These are phyloP conservation scores for Diorhabda carinulata DNA, from an alignment of 1,140 invertebrate genomes.

Conservation along the genomic window DNA sequence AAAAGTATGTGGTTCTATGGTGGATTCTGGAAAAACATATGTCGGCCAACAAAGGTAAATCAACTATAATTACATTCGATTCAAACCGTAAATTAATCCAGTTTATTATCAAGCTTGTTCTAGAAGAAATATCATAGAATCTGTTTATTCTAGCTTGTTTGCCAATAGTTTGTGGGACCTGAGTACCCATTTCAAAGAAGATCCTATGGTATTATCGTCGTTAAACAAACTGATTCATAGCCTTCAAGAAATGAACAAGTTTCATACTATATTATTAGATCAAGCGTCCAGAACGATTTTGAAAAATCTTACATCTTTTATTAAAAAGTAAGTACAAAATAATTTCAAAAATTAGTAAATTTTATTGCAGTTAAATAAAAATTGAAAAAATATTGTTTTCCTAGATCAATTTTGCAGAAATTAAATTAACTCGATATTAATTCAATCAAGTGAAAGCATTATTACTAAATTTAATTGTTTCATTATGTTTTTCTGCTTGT, in stretches of 20 bases:
- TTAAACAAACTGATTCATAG: slow-evolving; percentile 72
- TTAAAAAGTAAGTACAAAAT: slow-evolving; percentile 59
- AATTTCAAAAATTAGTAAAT: neutral
- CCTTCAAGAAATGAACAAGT: slow-evolving; percentile 86
- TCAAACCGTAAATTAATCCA: too few relatives aligned
- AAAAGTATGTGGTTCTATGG: slow-evolving; percentile 77
- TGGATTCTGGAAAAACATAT: slow-evolving; percentile 84
- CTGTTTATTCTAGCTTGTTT: slow-evolving; percentile 62
- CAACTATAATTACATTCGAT: neutral
- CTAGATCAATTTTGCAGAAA: too few relatives aligned
- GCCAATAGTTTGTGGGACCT: slow-evolving; percentile 81
- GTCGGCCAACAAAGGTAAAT: slow-evolving; percentile 78
- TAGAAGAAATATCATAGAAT: neutral
- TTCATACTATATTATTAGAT: slow-evolving; percentile 83
- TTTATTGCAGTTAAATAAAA: neutral
- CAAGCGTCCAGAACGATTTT: slow-evolving; percentile 84
- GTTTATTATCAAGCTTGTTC: neutral
- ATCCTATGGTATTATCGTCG: slow-evolving; percentile 62
- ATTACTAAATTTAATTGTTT: too few relatives aligned
- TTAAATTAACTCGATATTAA: too few relatives aligned
- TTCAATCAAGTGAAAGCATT: too few relatives aligned
- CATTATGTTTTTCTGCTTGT: too few relatives aligned
- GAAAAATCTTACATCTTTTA: slow-evolving; percentile 82
- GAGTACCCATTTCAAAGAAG: slow-evolving; percentile 71
- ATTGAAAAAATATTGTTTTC: too few relatives aligned